These are phyloP conservation scores for Pseudeuparius sepicola DNA, from an alignment of 2,888 invertebrate species.

Conservation along the genomic window DNA sequence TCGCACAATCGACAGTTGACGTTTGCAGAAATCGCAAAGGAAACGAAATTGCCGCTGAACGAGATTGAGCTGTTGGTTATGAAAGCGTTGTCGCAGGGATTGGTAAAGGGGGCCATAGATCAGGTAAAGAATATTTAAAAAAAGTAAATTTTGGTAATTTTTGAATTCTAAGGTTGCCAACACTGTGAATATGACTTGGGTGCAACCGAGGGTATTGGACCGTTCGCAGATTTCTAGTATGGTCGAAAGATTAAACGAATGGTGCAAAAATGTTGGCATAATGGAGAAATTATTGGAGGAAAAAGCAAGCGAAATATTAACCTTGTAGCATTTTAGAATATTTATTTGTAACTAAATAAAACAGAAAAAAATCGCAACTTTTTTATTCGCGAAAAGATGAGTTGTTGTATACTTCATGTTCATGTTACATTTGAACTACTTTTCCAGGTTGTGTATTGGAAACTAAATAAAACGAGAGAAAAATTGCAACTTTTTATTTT, in stretches of 20 bases:
- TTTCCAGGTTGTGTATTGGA: no score
- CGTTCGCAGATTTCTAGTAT: constrained; percentile 56
- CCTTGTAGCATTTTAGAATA: constrained; percentile 39
- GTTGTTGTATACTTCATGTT: no score
- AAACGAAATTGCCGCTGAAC: constrained; percentile 71
- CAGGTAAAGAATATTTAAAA: constrained; percentile 53
- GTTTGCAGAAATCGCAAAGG: constrained; percentile 82
- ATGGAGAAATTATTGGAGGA: constrained; percentile 66
- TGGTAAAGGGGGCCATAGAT: constrained; percentile 91
- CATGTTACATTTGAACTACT: no score
- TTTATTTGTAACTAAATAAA: constrained; percentile 5
- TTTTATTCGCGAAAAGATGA: no score
- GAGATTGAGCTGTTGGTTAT: constrained; percentile 94
- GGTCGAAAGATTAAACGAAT: constrained; percentile 59
- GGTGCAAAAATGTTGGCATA: constrained; percentile 63
- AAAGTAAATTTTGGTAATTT: constrained; percentile 1
- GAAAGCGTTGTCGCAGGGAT: constrained; percentile 91
- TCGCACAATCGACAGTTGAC: constrained; percentile 78
- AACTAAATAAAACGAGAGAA: no score
- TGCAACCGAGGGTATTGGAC: constrained; percentile 73
- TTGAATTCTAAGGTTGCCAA: constrained; percentile 37
- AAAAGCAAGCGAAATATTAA: constrained; percentile 69
- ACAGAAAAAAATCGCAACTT: no score
- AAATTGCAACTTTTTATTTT: no score
- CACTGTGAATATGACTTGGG: constrained; percentile 74